phyloP scores from a whole-genome alignment of 2,113 vertebrate genomes.

The Australoheros scitulus region DNA sequence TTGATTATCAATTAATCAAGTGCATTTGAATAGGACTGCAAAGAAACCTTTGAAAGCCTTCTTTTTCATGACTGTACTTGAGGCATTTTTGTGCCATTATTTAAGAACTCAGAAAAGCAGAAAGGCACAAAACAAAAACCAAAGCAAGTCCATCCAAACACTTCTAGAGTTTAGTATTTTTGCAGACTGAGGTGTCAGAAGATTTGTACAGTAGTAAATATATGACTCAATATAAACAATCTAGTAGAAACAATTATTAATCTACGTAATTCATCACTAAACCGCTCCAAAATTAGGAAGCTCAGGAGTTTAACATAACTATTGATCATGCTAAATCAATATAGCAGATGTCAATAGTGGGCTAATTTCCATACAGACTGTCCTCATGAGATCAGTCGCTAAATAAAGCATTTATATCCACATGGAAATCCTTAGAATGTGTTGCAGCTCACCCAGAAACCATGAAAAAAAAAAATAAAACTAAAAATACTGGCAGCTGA shows the following conservation, averaged over 20 bases:
- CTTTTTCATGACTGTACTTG: background rate
- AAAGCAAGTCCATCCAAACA: background rate
- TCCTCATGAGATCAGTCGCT: constrained; percentile 9
- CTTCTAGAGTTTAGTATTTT: background rate
- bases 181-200: background rate
- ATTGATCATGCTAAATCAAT: constrained; percentile 42
- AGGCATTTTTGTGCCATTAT: background rate
- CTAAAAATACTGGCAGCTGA: constrained; percentile 24
- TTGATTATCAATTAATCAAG: background rate
- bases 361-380: constrained; percentile 27
- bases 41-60: background rate
- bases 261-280: background rate
- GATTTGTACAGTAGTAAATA: background rate
- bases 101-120: background rate
- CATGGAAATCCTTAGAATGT: constrained; percentile 3
- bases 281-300: constrained; percentile 4
- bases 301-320: background rate
- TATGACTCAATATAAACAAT: background rate
- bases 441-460: background rate
- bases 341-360: constrained; percentile 19
- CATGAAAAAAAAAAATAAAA: background rate
- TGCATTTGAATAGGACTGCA: background rate
- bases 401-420: background rate
- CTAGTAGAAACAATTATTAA: background rate
- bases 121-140: background rate